Base-by-base conservation (phyloP, 2,888 invertebrate genomes). In the Cerceris ruficornis region DNA sequence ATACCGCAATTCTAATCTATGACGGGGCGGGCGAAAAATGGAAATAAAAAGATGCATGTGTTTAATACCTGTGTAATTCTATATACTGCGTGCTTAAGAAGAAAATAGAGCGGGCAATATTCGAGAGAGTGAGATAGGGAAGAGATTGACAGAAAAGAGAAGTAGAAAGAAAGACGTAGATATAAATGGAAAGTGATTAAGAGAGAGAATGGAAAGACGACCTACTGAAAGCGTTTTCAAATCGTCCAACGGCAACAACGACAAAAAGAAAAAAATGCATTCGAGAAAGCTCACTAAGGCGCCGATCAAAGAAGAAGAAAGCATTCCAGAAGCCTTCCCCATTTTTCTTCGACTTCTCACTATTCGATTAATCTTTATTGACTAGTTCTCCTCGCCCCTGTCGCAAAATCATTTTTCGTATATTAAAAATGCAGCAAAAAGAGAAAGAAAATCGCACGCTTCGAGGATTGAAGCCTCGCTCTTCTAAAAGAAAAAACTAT, bases 241-340 rank as follows among this genome's bases (percentile, higher is more conserved):
- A 66, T 81, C 69, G 79, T 79, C 69, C 71, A 74, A 71, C 70
- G 69, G 70, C 76, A 74, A 78, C 75, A 81, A 82, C 81, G 81
- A 84, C 69, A 77, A 73, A 7, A 55, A 55, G 11, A 17, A 55
- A 15, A 55, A 85, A 87, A 88, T 88, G 85, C 88, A 88, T 88
- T 86, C 80, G 83, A 80, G 68, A 80, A 84, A 86, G 85, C 84
- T 82, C 81, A 83, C 79, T 84, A 82, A 64, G 70, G 74, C 79
- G 70, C 70, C 71, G 70, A 73, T 59, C 55, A 65, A 67, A 71
- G 42, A 13, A 65, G 41, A 69, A 46, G 77, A 72, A 78, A 75
- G 69, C 71, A 52, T 78, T 75, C 46, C 67, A 83, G 55, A 66
- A 73, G 69, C 75, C 50, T 75, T 64, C 46, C 55, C 55, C 58